Base-by-base conservation (phyloP, 2,888 invertebrate genomes). In the Carcina quercana region DNA sequence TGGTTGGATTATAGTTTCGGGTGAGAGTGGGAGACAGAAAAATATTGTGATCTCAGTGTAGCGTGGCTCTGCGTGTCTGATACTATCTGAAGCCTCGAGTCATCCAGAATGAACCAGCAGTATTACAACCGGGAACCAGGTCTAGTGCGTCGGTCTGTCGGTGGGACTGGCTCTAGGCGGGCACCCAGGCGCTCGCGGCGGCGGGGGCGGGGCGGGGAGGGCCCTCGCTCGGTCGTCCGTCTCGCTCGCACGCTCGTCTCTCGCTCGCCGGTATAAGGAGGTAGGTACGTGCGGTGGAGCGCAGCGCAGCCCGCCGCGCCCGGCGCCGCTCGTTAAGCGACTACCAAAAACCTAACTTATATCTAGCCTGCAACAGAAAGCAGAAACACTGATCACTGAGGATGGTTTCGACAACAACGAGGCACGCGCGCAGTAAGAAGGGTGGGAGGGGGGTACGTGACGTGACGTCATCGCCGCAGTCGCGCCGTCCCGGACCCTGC, bases 301-400 rank as follows among this genome's bases (percentile, higher is more conserved):
- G n/a, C 24, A 6, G 24, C 11, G 24, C 12, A 10, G 24, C 24
- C 32, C 43, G 34, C 39, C 47, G 42, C 37, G 35, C 41, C 30
- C 33, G 25, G 35, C 34, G 37, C 28, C 20, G 27, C 25, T 17
- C 15, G 37, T 48, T 35, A 50, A 56, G 59, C 59, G 53, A 45
- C 47, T 58, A 58, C 47, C 63, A 64, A 59, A 52, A 67, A 78
- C 76, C 78, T 78, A 79, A 79, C 78, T 78, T 79, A 80, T 70
- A 76, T 73, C 76, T 79, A 79, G 75, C 46, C 79, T 80, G 79
- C 68, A 80, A 80, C 79, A 80, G 79, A 80, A 80, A 80, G 79
- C 79, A 80, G 76, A 80, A 24, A 72, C 68, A 64, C 66, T 61
- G 69, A 78, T 79, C 74, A 79, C 78, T 78, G 67, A 68, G 70